A percentile compares a stretch with the other conserved stretches of the same genome.
These are phyloP conservation scores for Lumbricus terrestris DNA, from an alignment of 2,888 invertebrate species.

Conservation along the genomic window DNA sequence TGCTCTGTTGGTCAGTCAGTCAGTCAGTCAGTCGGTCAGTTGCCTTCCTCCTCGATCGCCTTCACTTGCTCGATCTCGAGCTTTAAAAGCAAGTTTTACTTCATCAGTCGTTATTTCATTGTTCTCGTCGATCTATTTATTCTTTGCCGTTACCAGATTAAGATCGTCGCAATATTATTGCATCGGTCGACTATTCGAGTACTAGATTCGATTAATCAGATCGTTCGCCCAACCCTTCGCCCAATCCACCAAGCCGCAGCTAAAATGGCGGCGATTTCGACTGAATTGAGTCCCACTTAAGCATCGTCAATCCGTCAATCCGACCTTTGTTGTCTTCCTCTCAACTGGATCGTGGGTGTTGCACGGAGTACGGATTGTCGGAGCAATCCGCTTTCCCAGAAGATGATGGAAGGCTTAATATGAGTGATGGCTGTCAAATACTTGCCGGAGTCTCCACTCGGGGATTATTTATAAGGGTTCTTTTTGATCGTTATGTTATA, in stretches of 20 bases:
- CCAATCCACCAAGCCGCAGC: not conserved
- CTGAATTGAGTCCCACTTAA: not conserved
- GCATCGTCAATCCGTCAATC: not conserved
- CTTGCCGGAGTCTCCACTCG: too few relatives aligned
- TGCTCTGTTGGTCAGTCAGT: not conserved
- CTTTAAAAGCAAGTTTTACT: not conserved
- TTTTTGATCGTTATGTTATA: too few relatives aligned
- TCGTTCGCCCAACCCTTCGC: not conserved
- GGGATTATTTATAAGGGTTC: too few relatives aligned
- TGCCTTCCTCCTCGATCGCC: not conserved
- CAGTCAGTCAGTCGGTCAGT: not conserved
- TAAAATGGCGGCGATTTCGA: not conserved
- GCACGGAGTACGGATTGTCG: not conserved
- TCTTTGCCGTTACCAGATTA: not conserved
- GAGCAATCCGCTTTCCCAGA: not conserved
- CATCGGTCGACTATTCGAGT: not conserved
- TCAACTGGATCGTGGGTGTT: not conserved
- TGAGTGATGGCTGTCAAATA: not conserved
- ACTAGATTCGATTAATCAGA: not conserved
- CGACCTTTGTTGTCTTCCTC: not conserved
- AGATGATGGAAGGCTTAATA: not conserved
- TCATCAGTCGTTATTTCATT: not conserved
- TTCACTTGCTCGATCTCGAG: too few relatives aligned
- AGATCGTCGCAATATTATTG: not conserved
- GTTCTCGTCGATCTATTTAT: not conserved